Evolutionary conservation across 2,888 invertebrate genomes (phyloP), one percentile per base, ranked within the genome.

Genomic region (Euclidia mi): DNA sequence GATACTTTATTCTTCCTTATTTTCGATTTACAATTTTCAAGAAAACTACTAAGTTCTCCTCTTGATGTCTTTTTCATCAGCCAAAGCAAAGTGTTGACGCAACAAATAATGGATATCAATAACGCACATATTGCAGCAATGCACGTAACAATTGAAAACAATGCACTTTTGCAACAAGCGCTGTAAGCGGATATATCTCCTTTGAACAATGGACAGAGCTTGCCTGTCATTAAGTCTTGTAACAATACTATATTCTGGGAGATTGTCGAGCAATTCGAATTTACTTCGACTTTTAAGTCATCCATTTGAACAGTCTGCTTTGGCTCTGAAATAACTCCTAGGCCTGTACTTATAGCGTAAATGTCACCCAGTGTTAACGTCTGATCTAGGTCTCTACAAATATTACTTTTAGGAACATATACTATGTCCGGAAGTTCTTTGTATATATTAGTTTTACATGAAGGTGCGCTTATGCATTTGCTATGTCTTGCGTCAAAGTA

Each of bases 241-340:
- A 92, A 50, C 15, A 92, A 71, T 15, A 78, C 69, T 6, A 92
- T 31, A 66, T 91, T 90, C 66, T 92, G 83, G 1, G 92, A 92
- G 68, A 92, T 85, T 0, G 91, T 89, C 0, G 89, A 78, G 45
- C 89, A 89, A 62, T 92, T 90, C 0, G 89, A 82, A 50, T 76
- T 79, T 1, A 87, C 51, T 56, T 79, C 60, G 1, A 85, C 40
- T 43, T 75, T 78, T n/a, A 61, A 12, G 18, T 55, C 44, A 25
- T 41, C 35, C 1, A 3, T 0, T 31, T 65, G 43, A 11, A 75
- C 52, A 0, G 42, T 4, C 29, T 53, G 65, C 2, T 57, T 43
- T 1, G 71, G n/a, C 12, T 77, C 59, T 3, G 65, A 82, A 0
- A 87, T 71, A 0, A 82, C 77, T 2, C 87, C 87, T 11, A 86